These are phyloP conservation scores for Acanthurus lineatus DNA, from an alignment of 2,797 vertebrate genomes.

Conservation along the genomic window DNA sequence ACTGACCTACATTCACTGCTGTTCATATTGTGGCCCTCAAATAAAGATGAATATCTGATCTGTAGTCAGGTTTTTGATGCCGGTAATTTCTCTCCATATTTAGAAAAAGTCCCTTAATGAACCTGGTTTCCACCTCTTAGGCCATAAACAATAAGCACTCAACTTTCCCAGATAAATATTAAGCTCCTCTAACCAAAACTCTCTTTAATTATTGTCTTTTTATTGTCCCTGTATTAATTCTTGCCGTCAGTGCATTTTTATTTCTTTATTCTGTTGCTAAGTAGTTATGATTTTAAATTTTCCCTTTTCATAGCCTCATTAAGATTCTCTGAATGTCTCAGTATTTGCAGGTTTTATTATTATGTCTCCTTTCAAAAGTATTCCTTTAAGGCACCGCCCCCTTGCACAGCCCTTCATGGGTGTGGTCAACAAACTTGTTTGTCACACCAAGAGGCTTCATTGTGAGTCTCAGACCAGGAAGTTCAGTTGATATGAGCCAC, in stretches of 20 bases:
- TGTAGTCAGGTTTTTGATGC: conserved; percentile 15
- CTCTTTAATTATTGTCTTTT: background rate
- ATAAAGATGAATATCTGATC: conserved; percentile 50
- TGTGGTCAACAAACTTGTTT: conserved; percentile 49
- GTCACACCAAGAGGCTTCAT: conserved; percentile 41
- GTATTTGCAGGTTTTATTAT: background rate
- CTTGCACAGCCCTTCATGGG: conserved; percentile 9
- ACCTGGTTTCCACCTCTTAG: conserved; percentile 37
- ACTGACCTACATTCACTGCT: conserved; percentile 52
- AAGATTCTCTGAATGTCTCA: background rate
- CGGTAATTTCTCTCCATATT: conserved; percentile 48
- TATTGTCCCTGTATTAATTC: background rate
- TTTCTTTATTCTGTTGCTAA: background rate
- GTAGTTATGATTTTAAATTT: background rate
- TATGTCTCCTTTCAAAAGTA: background rate
- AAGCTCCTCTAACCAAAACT: conserved; percentile 12
- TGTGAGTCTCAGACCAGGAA: conserved; percentile 34
- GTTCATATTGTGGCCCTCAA: conserved; percentile 60
- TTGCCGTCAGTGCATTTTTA: background rate
- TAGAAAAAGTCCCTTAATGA: conserved; percentile 54
- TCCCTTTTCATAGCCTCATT: too few species aligned
- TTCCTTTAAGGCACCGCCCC: conserved; percentile 58
- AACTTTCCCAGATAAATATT: conserved; percentile 1
- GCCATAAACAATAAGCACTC: conserved; percentile 23
- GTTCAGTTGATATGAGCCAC: conserved; percentile 1